phyloP scores from a whole-genome alignment of 2,113 vertebrate genomes.

The Anas platyrhynchos region DNA sequence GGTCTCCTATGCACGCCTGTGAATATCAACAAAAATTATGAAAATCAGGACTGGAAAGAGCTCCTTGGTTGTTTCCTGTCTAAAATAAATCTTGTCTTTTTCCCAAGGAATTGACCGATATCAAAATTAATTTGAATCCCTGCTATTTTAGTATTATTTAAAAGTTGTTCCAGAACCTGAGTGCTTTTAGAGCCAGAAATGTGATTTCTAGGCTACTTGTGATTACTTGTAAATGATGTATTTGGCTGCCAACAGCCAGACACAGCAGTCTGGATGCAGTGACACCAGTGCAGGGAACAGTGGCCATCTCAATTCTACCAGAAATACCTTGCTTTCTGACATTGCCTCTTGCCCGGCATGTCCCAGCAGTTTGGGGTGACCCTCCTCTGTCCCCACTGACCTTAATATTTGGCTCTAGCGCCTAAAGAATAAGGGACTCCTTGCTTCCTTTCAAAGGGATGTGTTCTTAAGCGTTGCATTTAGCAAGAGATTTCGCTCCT shows the following conservation, averaged over 20 bases:
- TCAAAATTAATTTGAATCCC: not conserved
- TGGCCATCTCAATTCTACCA: not conserved
- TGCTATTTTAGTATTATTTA: rapidly evolving
- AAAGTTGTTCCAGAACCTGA: not conserved
- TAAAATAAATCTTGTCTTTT: not conserved
- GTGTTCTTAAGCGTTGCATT: not conserved
- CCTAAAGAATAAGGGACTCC: not conserved
- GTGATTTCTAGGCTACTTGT: not conserved
- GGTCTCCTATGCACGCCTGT: rapidly evolving
- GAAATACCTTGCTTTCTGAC: not conserved
- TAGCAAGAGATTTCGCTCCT: not conserved
- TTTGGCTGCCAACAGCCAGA: not conserved
- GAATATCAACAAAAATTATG: not conserved
- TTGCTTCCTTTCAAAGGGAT: not conserved
- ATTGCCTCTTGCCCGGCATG: not conserved
- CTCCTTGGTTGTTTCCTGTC: not conserved
- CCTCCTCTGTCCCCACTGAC: not conserved
- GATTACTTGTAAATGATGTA: not conserved
- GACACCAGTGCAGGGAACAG: not conserved
- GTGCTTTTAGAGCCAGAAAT: not conserved
- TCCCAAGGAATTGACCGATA: not conserved
- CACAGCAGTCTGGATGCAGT: not conserved
- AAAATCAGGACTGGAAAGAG: not conserved
- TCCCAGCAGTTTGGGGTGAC: not conserved
- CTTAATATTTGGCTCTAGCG: not conserved